Conservation (phyloP, 2,888 invertebrate species). For the Protophormia terraenovae region DNA sequence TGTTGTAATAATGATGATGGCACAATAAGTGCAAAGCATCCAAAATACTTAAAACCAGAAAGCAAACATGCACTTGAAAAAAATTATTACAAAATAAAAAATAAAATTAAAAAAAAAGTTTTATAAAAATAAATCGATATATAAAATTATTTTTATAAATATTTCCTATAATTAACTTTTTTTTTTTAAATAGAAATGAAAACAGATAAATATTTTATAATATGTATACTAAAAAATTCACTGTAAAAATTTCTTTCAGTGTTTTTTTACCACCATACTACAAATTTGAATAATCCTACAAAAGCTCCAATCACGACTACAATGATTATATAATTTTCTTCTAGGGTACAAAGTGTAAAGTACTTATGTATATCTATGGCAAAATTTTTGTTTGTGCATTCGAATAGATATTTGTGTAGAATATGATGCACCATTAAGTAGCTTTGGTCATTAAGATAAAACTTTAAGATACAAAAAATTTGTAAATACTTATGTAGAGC, state of each 20-base stretch:
- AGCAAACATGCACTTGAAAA: not conserved
- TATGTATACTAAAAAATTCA: too few relatives aligned
- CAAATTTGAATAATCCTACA: not conserved
- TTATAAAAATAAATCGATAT: not conserved
- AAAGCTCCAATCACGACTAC: not conserved
- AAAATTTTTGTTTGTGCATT: too few relatives aligned
- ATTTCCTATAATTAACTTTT: too few relatives aligned
- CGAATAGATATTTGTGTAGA: not conserved
- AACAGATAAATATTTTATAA: too few relatives aligned
- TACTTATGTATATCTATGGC: too few relatives aligned
- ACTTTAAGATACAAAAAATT: not conserved
- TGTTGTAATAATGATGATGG: constrained; percentile 7
- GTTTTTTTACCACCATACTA: not conserved
- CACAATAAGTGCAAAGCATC: constrained; percentile 2
- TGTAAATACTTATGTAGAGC: not conserved
- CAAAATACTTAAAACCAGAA: not conserved
- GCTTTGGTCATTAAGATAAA: constrained; percentile 44
- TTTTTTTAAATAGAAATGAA: too few relatives aligned
- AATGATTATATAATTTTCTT: too few relatives aligned
- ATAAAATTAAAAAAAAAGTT: not conserved
- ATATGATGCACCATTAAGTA: constrained; percentile 35
- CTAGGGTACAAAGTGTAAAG: too few relatives aligned
- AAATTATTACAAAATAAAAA: not conserved
- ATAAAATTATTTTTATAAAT: not conserved
- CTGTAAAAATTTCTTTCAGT: not conserved